Evolutionary conservation across 2,888 invertebrate genomes (phyloP).

Genomic region (Anaspis maculata): DNA sequence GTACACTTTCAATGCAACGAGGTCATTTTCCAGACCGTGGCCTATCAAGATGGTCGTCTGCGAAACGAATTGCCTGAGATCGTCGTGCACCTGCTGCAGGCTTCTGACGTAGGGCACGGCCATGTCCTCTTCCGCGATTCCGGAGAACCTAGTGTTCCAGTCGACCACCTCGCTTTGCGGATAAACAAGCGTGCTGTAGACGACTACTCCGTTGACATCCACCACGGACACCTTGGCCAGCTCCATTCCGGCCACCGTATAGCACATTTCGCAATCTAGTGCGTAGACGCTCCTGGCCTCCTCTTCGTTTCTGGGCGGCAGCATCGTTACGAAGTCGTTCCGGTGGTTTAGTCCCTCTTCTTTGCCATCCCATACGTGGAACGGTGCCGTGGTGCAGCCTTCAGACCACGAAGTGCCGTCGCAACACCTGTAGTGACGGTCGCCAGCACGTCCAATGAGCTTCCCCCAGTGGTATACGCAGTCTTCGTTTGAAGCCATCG

Average conservation of each 20-base stretch:
- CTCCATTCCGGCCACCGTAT: constrained; percentile 79
- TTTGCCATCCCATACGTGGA: constrained; percentile 74
- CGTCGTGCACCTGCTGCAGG: constrained; percentile 73
- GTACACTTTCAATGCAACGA: constrained; percentile 75
- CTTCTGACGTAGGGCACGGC: constrained; percentile 49
- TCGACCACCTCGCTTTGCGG: constrained; percentile 81
- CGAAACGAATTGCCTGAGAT: constrained; percentile 70
- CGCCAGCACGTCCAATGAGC: constrained; percentile 37
- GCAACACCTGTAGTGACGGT: constrained; percentile 56
- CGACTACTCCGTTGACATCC: constrained; percentile 59
- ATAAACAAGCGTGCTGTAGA: constrained; percentile 77
- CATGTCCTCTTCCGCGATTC: constrained; percentile 66
- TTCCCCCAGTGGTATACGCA: constrained; percentile 91
- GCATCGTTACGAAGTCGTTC: constrained; percentile 47
- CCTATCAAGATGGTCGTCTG: constrained; percentile 87
- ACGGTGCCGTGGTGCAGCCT: constrained; percentile 57
- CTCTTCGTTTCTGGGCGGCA: constrained; percentile 51
- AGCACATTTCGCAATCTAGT: constrained; percentile 96
- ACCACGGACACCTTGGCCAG: constrained; percentile 82
- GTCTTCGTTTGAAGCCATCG: no score
- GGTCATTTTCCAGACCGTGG: constrained; percentile 91
- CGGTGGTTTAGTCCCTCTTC: constrained; percentile 63
- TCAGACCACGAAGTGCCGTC: constrained; percentile 40
- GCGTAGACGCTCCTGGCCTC: constrained; percentile 58
- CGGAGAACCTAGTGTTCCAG: constrained; percentile 93